phyloP scores from a whole-genome alignment of 2,888 invertebrate species.

The Monochamus alternatus region DNA sequence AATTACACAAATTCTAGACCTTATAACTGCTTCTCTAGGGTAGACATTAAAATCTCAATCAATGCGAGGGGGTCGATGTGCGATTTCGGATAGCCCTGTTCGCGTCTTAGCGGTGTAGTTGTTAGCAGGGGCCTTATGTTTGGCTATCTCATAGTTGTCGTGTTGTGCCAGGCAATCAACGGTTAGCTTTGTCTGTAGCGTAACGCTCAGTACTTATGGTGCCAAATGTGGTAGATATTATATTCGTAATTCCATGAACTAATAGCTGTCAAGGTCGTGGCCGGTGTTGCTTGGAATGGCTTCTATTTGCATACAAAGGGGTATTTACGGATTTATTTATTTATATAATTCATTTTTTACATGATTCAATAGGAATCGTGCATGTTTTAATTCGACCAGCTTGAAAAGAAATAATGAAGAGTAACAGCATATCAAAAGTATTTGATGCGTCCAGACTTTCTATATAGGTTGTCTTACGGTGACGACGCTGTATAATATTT shows the following conservation, averaged over 20 bases:
- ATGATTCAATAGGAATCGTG: no score
- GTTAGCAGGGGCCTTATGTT: constrained; percentile 70
- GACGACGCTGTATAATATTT: no score
- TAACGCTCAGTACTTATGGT: constrained; percentile 58
- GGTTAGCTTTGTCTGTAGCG: constrained; percentile 66
- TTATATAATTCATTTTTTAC: no score
- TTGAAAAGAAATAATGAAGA: no score
- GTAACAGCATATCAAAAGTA: no score
- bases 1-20: constrained; percentile 1
- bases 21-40: constrained; percentile 58
- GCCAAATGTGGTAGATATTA: constrained; percentile 58
- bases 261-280: constrained; percentile 43
- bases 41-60: constrained; percentile 59
- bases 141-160: constrained; percentile 70
- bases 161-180: constrained; percentile 71
- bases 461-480: no score
- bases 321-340: not conserved
- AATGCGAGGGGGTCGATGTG: constrained; percentile 54
- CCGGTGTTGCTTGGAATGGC: not conserved
- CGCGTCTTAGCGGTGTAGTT: constrained; percentile 60
- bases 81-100: constrained; percentile 46
- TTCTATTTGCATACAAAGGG: constrained; percentile 19
- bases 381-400: no score
- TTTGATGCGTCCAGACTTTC: no score
- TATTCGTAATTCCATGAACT: constrained; percentile 50